These are phyloP conservation scores for Grammomys dolichurus DNA, from an alignment of 2,113 vertebrate species.

Conservation along the genomic window DNA sequence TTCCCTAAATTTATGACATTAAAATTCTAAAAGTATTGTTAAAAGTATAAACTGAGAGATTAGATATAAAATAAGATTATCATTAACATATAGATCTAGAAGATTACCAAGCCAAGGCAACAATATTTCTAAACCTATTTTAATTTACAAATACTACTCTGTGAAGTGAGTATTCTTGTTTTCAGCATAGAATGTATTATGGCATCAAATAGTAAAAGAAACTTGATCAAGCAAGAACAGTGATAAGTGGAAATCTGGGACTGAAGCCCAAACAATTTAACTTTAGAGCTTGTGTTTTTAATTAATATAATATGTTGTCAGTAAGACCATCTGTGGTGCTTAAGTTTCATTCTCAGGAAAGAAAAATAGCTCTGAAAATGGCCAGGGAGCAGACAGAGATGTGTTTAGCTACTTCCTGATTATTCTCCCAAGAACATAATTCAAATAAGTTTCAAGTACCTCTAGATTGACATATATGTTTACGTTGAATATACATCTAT, in stretches of 20 bases:
- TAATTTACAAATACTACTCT: background rate
- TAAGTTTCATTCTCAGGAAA: background rate
- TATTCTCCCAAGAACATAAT: background rate
- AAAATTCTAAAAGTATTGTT: background rate
- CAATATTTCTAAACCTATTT: background rate
- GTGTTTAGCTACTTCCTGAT: background rate
- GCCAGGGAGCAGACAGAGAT: background rate
- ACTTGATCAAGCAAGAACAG: slow-evolving; percentile 1
- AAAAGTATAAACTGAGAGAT: background rate
- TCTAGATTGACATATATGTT: slow-evolving; percentile 14
- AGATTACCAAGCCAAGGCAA: background rate
- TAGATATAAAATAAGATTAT: background rate
- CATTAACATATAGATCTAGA: background rate
- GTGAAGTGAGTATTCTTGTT: background rate
- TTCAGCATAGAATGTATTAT: background rate
- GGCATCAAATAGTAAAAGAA: background rate
- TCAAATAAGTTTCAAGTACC: background rate
- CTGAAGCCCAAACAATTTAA: slow-evolving; percentile 24
- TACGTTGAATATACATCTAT: background rate
- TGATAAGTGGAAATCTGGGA: slow-evolving; percentile 16
- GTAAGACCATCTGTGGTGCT: background rate
- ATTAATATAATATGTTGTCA: background rate
- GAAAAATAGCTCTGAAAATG: background rate
- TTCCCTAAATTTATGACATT: background rate
- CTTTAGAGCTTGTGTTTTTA: background rate